These are phyloP conservation scores for Lathamus discolor DNA, from an alignment of 2,113 vertebrate species.

Conservation along the genomic window DNA sequence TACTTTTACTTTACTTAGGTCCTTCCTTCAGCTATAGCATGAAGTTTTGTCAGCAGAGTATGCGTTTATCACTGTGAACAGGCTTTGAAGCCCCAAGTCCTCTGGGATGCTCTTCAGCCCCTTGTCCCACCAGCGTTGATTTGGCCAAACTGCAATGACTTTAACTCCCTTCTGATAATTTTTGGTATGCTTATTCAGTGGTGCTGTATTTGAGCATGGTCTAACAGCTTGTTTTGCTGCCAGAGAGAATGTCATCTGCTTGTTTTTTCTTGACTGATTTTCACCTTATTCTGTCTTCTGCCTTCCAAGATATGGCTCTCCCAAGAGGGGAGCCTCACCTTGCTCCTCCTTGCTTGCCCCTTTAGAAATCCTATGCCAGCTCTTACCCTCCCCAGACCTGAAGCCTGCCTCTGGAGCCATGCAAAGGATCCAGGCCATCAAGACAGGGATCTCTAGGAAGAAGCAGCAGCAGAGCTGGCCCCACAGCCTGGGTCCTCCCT, in stretches of 20 bases:
- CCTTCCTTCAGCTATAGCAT: background rate
- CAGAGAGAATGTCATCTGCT: fast-evolving
- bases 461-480: background rate
- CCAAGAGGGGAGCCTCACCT: background rate
- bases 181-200: background rate
- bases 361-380: background rate
- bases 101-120: background rate
- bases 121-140: background rate
- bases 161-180: background rate
- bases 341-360: background rate
- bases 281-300: background rate
- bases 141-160: background rate
- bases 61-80: background rate
- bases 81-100: fast-evolving
- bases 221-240: background rate
- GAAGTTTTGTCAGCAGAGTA: background rate
- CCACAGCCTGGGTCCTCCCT: background rate
- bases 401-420: background rate
- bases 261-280: background rate
- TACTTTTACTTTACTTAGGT: background rate
- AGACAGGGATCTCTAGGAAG: background rate
- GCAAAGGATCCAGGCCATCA: background rate
- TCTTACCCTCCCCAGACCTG: background rate
- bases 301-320: background rate
- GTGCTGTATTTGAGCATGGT: background rate